phyloP scores from a whole-genome alignment of 2,888 invertebrate genomes.

The Minunthozetes semirufus region DNA sequence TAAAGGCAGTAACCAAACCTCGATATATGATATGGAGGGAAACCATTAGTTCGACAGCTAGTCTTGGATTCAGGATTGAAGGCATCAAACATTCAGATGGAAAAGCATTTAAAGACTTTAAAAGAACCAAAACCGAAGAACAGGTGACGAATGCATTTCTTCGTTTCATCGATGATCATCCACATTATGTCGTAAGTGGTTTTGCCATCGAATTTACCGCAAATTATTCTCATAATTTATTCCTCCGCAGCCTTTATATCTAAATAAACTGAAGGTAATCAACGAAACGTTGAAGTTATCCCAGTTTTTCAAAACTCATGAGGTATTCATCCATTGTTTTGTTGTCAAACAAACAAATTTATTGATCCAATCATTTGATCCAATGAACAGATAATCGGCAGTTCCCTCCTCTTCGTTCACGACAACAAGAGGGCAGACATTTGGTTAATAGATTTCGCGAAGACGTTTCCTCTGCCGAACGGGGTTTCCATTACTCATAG shows the following conservation, averaged over 20 bases:
- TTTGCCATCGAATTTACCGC: too few species aligned
- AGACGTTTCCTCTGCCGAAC: conserved; percentile 69
- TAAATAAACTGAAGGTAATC: conserved; percentile 76
- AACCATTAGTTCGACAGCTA: conserved; percentile 93
- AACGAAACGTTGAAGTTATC: conserved; percentile 74
- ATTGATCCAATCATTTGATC: conserved; percentile 26
- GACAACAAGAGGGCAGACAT: conserved; percentile 79
- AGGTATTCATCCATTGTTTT: conserved; percentile 51
- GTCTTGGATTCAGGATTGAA: conserved; percentile 91
- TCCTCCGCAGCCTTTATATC: conserved; percentile 63
- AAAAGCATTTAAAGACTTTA: conserved; percentile 87
- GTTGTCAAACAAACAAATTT: too few species aligned
- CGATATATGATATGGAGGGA: conserved; percentile 94
- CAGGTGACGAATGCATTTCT: conserved; percentile 67
- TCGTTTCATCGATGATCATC: conserved; percentile 71
- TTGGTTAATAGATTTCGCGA: conserved; percentile 97
- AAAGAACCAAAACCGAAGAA: conserved; percentile 78
- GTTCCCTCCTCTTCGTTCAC: conserved; percentile 87
- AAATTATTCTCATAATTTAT: conserved; percentile 40
- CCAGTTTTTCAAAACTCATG: conserved; percentile 82
- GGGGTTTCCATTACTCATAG: conserved; percentile 70
- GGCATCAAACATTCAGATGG: conserved; percentile 72
- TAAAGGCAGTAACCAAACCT: conserved; percentile 88
- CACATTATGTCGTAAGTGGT: conserved; percentile 66
- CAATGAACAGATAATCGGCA: conserved; percentile 73